phyloP scores from a whole-genome alignment of 2,797 vertebrate species.

The Prionace glauca region DNA sequence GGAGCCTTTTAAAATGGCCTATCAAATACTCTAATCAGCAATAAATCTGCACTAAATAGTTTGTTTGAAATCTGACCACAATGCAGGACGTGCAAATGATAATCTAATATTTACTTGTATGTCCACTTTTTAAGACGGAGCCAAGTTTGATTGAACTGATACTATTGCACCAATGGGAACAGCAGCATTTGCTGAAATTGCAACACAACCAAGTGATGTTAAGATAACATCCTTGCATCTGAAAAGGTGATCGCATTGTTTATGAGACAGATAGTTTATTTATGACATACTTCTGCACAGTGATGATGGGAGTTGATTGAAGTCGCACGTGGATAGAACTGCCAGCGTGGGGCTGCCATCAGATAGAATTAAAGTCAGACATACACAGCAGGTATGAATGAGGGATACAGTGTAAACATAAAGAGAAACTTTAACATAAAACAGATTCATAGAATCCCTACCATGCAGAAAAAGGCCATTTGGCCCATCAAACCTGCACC shows the following conservation, averaged over 20 bases:
- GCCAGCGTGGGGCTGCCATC: not conserved
- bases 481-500: no score
- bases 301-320: constrained; percentile 4
- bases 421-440: not conserved
- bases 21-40: not conserved
- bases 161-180: not conserved
- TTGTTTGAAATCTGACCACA: not conserved
- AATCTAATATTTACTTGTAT: not conserved
- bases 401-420: not conserved
- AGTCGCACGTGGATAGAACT: constrained; percentile 20
- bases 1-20: not conserved
- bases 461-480: no score
- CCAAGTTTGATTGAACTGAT: not conserved
- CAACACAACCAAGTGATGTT: not conserved
- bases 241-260: not conserved
- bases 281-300: not conserved
- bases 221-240: not conserved
- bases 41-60: not conserved
- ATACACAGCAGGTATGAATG: not conserved
- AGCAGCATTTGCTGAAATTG: not conserved
- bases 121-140: not conserved
- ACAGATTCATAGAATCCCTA: no score
- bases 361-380: constrained; percentile 16
- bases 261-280: constrained; percentile 12
- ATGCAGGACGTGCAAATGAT: not conserved